These are phyloP conservation scores for Proteles cristata DNA, from an alignment of 2,113 vertebrate genomes.

Conservation along the genomic window DNA sequence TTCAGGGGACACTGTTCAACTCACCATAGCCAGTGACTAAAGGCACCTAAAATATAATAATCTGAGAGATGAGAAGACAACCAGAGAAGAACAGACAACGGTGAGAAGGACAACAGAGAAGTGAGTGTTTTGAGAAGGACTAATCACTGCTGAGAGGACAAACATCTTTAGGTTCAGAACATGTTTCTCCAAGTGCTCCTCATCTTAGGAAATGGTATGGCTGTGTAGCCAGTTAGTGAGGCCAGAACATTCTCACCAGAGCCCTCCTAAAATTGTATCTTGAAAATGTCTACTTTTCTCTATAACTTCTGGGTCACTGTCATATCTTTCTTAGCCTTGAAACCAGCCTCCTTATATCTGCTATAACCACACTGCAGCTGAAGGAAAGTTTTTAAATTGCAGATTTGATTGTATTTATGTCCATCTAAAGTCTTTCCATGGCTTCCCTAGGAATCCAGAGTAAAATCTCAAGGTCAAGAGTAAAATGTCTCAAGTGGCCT, in stretches of 20 bases:
- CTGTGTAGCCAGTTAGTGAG: not conserved
- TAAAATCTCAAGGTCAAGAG: not conserved
- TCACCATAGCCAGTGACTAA: not conserved
- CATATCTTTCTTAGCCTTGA: not conserved
- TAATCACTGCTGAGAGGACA: not conserved
- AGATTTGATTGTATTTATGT: not conserved
- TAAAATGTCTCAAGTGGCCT: not conserved
- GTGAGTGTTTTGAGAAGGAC: not conserved
- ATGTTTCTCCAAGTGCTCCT: not conserved
- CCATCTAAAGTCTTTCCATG: not conserved
- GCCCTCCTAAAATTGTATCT: not conserved
- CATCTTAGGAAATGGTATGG: not conserved
- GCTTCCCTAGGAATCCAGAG: not conserved
- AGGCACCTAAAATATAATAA: not conserved
- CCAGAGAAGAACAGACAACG: not conserved
- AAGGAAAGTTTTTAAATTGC: not conserved
- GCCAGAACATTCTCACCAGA: not conserved
- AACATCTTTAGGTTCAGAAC: not conserved
- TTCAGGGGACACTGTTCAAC: not conserved
- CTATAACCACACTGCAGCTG: not conserved
- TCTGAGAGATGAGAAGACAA: not conserved
- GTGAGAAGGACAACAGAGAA: not conserved
- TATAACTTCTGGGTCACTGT: not conserved
- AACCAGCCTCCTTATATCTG: not conserved
- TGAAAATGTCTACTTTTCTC: not conserved